Evolutionary conservation across 1,140 invertebrate species (phyloP).

Genomic region (Chionoecetes opilio): DNA sequence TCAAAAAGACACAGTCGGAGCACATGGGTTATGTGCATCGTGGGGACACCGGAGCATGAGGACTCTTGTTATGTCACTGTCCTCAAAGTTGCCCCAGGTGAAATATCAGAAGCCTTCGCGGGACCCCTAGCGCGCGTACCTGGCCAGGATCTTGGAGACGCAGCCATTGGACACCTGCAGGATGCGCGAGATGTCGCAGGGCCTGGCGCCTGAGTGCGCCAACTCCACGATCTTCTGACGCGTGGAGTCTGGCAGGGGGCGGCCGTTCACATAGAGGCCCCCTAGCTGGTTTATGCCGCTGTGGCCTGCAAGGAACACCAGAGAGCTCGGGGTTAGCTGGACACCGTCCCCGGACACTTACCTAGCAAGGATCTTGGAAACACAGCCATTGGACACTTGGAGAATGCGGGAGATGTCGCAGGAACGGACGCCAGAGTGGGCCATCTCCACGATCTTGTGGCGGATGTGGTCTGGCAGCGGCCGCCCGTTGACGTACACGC

Average conservation of each 20-base stretch:
- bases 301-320: constrained; percentile 83
- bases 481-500: constrained; percentile 75
- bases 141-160: constrained; percentile 93
- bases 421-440: constrained; percentile 74
- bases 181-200: constrained; percentile 97
- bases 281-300: constrained; percentile 87
- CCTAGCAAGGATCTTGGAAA: constrained; percentile 78
- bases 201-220: constrained; percentile 95
- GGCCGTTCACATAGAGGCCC: constrained; percentile 87
- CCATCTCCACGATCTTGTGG: constrained; percentile 78
- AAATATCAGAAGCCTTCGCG: constrained; percentile 66
- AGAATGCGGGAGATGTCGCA: constrained; percentile 77
- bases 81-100: not conserved
- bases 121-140: constrained; percentile 84
- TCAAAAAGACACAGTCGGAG: constrained; percentile 16
- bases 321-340: constrained; percentile 71
- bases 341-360: constrained; percentile 70
- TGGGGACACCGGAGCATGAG: constrained; percentile 23
- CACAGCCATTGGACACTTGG: constrained; percentile 78
- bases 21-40: constrained; percentile 24
- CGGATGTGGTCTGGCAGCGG: constrained; percentile 77
- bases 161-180: constrained; percentile 96
- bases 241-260: constrained; percentile 87
- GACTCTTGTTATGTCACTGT: constrained; percentile 9
- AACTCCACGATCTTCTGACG: constrained; percentile 95